Percentiles rank a stretch among this genome's conserved stretches.
phyloP scores from a whole-genome alignment of 2,888 invertebrate genomes.

The Acleris literana region DNA sequence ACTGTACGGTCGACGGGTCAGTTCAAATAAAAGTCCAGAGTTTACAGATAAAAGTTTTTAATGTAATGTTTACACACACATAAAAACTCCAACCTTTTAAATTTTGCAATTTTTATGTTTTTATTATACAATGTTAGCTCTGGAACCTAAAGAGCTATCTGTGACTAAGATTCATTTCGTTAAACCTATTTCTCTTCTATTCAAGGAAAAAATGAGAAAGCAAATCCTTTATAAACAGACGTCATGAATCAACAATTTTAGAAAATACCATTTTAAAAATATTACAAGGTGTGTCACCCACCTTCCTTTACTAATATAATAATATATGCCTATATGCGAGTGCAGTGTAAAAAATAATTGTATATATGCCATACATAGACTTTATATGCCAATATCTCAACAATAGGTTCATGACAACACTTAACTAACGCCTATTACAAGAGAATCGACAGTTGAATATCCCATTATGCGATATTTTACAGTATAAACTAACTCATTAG shows the following conservation, averaged over 20 bases:
- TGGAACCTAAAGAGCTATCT: constrained; percentile 65
- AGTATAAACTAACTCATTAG: constrained; percentile 53
- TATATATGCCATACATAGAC: constrained; percentile 52
- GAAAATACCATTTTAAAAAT: constrained; percentile 70
- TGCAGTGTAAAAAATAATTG: constrained; percentile 60
- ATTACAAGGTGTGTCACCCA: constrained; percentile 58
- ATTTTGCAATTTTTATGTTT: constrained; percentile 78
- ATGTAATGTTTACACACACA: constrained; percentile 62
- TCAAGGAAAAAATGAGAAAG: constrained; percentile 60
- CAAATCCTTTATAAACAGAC: constrained; percentile 57
- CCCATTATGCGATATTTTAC: constrained; percentile 60
- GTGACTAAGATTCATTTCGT: constrained; percentile 69
- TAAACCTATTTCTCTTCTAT: constrained; percentile 62
- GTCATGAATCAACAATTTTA: constrained; percentile 66
- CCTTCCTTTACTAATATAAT: constrained; percentile 56
- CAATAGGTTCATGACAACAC: constrained; percentile 59
- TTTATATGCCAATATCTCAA: constrained; percentile 57
- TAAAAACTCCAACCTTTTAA: constrained; percentile 70
- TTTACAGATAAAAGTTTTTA: constrained; percentile 71
- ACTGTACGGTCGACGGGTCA: no score
- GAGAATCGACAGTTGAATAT: constrained; percentile 52
- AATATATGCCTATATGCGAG: constrained; percentile 53
- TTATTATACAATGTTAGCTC: constrained; percentile 77
- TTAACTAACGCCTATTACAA: constrained; percentile 56
- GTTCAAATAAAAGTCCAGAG: constrained; percentile 57